Evolutionary conservation across 2,113 vertebrate genomes (phyloP).

Genomic region (Pelvicachromis taeniatus): DNA sequence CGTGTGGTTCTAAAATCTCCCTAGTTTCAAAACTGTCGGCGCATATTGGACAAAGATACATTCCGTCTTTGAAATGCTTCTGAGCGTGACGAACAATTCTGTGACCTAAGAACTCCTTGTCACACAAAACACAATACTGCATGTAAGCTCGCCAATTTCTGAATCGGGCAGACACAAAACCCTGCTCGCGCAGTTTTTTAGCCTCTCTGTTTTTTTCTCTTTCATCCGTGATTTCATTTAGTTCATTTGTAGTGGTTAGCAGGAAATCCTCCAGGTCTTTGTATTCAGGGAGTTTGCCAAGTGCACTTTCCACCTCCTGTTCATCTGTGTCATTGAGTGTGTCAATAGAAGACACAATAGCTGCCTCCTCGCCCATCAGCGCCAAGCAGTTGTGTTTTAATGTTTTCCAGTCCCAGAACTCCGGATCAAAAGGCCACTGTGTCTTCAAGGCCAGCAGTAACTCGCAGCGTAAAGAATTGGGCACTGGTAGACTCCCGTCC

Average conservation of each 20-base stretch:
- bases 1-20: slow-evolving; percentile 94
- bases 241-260: slow-evolving; percentile 81
- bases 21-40: slow-evolving; percentile 92
- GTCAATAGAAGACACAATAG: slow-evolving; percentile 95
- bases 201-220: slow-evolving; percentile 92
- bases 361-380: slow-evolving; percentile 97
- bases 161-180: slow-evolving; percentile 96
- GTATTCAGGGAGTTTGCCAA: slow-evolving; percentile 78
- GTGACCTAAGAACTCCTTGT: slow-evolving; percentile 97
- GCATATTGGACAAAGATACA: slow-evolving; percentile 97
- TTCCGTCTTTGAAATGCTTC: slow-evolving; percentile 94
- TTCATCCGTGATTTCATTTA: slow-evolving; percentile 82
- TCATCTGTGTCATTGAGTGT: slow-evolving; percentile 92
- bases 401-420: slow-evolving; percentile 99
- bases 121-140: slow-evolving; percentile 98
- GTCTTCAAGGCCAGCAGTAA: slow-evolving; percentile 97
- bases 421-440: slow-evolving; percentile 99
- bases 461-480: slow-evolving; percentile 97
- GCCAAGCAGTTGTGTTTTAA: slow-evolving; percentile 94
- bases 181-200: slow-evolving; percentile 90
- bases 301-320: slow-evolving; percentile 75
- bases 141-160: slow-evolving; percentile 99
- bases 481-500: slow-evolving; percentile 93
- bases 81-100: slow-evolving; percentile 96
- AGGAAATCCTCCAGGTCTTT: slow-evolving; percentile 83